phyloP scores from a whole-genome alignment of 2,888 invertebrate species.

The Hipparchia semele region DNA sequence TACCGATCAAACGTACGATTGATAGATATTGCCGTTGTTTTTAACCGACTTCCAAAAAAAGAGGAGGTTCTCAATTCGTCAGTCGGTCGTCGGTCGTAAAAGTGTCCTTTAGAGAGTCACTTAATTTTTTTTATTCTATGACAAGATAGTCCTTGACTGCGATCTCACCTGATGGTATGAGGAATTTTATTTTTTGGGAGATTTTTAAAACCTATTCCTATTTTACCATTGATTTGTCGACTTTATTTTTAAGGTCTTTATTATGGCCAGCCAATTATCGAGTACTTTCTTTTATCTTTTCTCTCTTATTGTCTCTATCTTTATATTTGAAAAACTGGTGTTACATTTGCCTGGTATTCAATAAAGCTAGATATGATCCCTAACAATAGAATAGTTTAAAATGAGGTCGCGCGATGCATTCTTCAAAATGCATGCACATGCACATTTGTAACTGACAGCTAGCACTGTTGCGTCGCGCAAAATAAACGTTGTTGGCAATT shows the following conservation, averaged over 20 bases:
- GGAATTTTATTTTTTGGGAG: not conserved
- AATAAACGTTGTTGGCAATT: not conserved
- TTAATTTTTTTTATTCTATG: too few species aligned
- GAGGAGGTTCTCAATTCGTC: too few species aligned
- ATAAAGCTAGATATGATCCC: constrained; percentile 5
- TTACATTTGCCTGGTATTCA: not conserved
- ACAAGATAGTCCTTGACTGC: too few species aligned
- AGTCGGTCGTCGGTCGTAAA: too few species aligned
- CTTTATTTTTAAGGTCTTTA: too few species aligned
- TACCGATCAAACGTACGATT: not conserved
- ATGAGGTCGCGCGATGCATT: constrained; percentile 31
- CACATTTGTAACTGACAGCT: not conserved
- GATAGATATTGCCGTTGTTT: not conserved
- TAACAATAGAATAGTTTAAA: constrained; percentile 24
- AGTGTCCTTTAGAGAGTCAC: too few species aligned
- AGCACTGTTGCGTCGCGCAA: constrained; percentile 4
- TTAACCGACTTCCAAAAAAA: not conserved
- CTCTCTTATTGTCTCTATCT: not conserved
- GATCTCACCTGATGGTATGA: too few species aligned
- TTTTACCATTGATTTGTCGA: too few species aligned
- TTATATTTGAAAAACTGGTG: too few species aligned
- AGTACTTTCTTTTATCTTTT: not conserved
- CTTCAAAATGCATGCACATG: constrained; percentile 29
- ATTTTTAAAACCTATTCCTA: too few species aligned
- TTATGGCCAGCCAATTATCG: too few species aligned